These are phyloP conservation scores for Drosophila virilis DNA, from an alignment of 1,140 invertebrate genomes.

Conservation along the genomic window DNA sequence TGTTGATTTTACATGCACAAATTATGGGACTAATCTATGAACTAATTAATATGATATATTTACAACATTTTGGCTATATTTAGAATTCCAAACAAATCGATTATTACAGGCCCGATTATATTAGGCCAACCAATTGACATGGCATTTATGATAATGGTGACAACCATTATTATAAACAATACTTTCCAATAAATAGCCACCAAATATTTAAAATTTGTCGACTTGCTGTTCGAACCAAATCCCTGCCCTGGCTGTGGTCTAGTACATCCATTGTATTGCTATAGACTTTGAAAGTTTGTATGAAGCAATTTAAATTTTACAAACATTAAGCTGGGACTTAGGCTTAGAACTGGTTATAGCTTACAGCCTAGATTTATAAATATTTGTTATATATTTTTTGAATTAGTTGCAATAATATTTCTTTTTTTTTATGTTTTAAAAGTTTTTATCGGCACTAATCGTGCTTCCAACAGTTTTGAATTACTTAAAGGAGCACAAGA, in stretches of 20 bases:
- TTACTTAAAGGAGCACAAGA: slow-evolving; percentile 29
- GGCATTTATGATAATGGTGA: background rate
- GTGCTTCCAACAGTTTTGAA: slow-evolving; percentile 34
- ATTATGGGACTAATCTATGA: slow-evolving; percentile 25
- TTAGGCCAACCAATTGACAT: background rate
- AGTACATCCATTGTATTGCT: too few relatives aligned
- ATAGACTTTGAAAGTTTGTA: too few relatives aligned
- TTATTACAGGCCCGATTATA: background rate
- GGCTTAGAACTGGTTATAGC: too few relatives aligned
- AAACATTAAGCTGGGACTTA: too few relatives aligned
- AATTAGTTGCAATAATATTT: background rate
- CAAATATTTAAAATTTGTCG: too few relatives aligned
- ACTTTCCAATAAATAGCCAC: too few relatives aligned
- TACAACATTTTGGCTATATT: background rate
- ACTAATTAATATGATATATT: slow-evolving; percentile 34
- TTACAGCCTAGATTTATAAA: too few relatives aligned
- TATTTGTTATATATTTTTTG: too few relatives aligned
- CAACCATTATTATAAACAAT: too few relatives aligned
- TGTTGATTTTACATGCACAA: slow-evolving; percentile 5
- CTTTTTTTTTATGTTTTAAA: background rate
- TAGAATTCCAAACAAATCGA: slow-evolving; percentile 2
- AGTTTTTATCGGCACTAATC: slow-evolving; percentile 27
- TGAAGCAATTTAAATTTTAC: too few relatives aligned
- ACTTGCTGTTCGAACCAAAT: too few relatives aligned
- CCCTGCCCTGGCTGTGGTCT: too few relatives aligned